Evolutionary conservation across 2,888 invertebrate genomes (phyloP).

Genomic region (Oligia strigilis): DNA sequence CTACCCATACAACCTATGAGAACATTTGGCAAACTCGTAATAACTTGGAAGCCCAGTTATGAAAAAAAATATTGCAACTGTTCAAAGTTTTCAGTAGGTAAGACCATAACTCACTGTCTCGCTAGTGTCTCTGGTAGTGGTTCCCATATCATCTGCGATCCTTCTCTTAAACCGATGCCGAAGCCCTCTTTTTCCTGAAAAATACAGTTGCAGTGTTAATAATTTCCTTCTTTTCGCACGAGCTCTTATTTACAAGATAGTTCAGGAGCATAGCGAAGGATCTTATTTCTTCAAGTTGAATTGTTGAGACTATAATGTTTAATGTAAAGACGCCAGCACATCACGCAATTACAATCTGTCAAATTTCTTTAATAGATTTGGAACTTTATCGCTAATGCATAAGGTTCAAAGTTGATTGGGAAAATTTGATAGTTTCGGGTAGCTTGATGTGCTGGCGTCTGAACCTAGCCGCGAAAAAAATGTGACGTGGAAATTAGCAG

Average conservation of each 20-base stretch:
- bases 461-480: background rate
- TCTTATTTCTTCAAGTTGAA: background rate
- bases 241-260: background rate
- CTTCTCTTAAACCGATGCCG: constrained; percentile 92
- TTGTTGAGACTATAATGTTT: too few species aligned
- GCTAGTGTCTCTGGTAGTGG: constrained; percentile 84
- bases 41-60: background rate
- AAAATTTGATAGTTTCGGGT: too few species aligned
- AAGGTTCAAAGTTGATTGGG: too few species aligned
- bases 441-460: too few species aligned
- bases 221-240: background rate
- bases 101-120: constrained; percentile 76
- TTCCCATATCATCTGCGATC: constrained; percentile 92
- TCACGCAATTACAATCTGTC: too few species aligned
- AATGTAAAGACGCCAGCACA: too few species aligned
- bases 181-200: constrained; percentile 93
- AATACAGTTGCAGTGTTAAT: background rate
- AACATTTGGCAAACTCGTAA: constrained; percentile 12
- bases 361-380: too few species aligned
- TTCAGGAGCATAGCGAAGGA: background rate
- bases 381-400: too few species aligned
- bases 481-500: background rate
- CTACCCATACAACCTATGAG: constrained; percentile 22
- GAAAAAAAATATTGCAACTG: constrained; percentile 23
- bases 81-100: background rate